Conservation (phyloP, 1,140 invertebrate species). For the Palaemon carinicauda region DNA sequence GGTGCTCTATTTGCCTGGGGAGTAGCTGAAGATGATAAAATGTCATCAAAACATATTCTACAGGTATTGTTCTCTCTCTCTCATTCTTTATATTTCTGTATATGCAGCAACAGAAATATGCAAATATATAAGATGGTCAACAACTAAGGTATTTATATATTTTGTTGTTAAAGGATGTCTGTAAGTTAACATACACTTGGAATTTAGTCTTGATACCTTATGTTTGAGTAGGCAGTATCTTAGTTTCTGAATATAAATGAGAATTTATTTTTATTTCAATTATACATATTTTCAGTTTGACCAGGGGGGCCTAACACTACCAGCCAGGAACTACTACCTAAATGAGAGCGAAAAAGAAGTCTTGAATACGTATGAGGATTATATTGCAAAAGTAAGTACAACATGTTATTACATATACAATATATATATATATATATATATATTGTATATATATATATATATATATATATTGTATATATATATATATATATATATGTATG, state of each 20-base stretch:
- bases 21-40: conserved; percentile 91
- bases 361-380: conserved; percentile 81
- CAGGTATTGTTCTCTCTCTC: conserved; percentile 70
- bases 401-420: neutral
- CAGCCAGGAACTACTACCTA: conserved; percentile 89
- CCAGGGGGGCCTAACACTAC: conserved; percentile 88
- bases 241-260: conserved; percentile 18
- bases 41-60: conserved; percentile 87
- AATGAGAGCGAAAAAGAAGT: conserved; percentile 75
- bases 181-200: no score
- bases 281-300: no score
- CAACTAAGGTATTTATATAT: no score
- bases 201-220: no score
- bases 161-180: no score
- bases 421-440: no score
- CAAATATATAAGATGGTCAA: no score
- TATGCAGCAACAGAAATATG: neutral
- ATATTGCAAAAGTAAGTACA: conserved; percentile 82
- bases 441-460: no score
- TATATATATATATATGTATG: no score
- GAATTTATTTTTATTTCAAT: conserved; percentile 60
- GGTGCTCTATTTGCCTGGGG: conserved; percentile 89
- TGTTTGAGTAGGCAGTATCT: neutral
- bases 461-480: no score
- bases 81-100: neutral